phyloP scores from a whole-genome alignment of 2,888 invertebrate species.

The Acleris cristana region DNA sequence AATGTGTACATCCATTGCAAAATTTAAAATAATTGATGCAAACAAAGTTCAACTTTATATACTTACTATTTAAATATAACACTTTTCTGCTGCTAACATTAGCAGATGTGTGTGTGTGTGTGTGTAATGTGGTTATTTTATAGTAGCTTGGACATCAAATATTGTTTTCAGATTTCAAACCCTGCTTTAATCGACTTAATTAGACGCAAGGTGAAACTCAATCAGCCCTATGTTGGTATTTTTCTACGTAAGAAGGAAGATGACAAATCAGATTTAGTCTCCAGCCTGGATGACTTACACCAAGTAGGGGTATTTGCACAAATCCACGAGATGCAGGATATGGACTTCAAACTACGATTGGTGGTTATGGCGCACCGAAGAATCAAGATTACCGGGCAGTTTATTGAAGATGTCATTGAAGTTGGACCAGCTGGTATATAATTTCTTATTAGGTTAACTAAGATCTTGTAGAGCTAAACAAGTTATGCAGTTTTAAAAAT shows the following conservation, averaged over 20 bases:
- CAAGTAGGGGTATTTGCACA: slow-evolving; percentile 98
- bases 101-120: too few relatives aligned
- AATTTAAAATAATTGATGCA: too few relatives aligned
- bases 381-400: slow-evolving; percentile 91
- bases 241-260: slow-evolving; percentile 97
- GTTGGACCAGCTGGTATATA: slow-evolving; percentile 79
- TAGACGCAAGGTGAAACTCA: slow-evolving; percentile 95
- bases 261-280: slow-evolving; percentile 93
- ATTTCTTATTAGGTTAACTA: background rate
- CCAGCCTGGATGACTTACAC: slow-evolving; percentile 93
- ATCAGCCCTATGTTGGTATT: slow-evolving; percentile 98
- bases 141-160: too few relatives aligned
- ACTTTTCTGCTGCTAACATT: too few relatives aligned
- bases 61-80: too few relatives aligned
- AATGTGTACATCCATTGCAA: too few relatives aligned
- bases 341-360: slow-evolving; percentile 94
- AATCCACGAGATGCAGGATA: slow-evolving; percentile 98
- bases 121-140: too few relatives aligned
- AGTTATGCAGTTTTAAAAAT: too few relatives aligned
- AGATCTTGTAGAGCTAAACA: background rate
- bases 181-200: slow-evolving; percentile 94
- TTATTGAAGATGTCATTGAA: slow-evolving; percentile 89
- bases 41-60: too few relatives aligned
- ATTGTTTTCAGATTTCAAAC: slow-evolving; percentile 88
- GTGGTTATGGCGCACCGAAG: slow-evolving; percentile 98